Evolutionary conservation across 1,140 invertebrate species (phyloP), one percentile per base, ranked within the genome.

Genomic region (Saccostrea cuccullata): DNA sequence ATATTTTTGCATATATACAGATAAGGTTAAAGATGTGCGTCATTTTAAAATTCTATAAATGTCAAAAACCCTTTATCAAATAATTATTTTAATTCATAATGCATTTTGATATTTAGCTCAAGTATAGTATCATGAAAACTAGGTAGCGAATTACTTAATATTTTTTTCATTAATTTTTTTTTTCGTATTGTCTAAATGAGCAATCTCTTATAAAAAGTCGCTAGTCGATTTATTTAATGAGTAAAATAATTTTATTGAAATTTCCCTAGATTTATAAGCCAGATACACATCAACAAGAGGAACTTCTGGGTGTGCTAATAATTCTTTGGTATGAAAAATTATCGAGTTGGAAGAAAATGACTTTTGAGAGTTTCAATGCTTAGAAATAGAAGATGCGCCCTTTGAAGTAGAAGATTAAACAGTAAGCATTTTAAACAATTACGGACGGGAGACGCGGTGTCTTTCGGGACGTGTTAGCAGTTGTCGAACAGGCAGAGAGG

Each of bases 401-500:
- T 77, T 77, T 77, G 70, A 77, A 77, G 70, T 77, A 36, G 70
- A 77, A 77, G 70, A 77, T 77, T 77, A 77, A 77, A 77, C 70
- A 77, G 70, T 77, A 77, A 77, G 70, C 70, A 77, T 77, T 77
- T 77, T 77, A 77, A 77, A 77, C 70, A 77, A 77, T 77, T 77
- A 77, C 70, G 26, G 86, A 87, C 86, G 77, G 36, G 86, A 36
- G 36, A 73, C 47, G 83, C 83, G 86, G 64, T 82, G 86, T 87
- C 86, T 82, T 82, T 82, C 86, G 83, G 82, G 77, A 83, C 83
- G 58, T 87, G 60, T 87, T 87, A 64, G 70, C 82, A 82, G 83
- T 87, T 87, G 86, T 87, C 86, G 83, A 83, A 87, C 82, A 83
- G 86, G 40, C 86, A 40, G 73, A 60, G 83, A 87, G 86, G 82